Evolutionary conservation across 1,140 invertebrate species (phyloP), one percentile per base, ranked within the genome.

Genomic region (Eurosta solidaginis): DNA sequence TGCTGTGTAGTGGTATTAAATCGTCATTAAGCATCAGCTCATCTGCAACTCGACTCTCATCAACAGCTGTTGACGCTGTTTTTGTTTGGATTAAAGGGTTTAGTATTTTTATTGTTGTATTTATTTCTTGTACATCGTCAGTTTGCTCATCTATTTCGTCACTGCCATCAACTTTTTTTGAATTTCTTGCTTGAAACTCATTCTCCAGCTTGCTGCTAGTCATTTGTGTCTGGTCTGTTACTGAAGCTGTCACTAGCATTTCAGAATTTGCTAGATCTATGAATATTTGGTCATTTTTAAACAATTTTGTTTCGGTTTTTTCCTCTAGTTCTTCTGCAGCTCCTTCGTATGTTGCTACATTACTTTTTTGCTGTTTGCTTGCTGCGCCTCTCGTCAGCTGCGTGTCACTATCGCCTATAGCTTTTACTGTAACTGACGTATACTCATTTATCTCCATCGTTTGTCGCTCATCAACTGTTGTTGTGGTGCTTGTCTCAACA

Each of bases 21-120:
- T 78, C 78, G 74, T 87, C 85, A 78, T 78, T 86, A 76, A 87
- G 79, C 85, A 87, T 87, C 22, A 82, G 45, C 76, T 84, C 82
- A n/a, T 80, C 78, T 17, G 20, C 42, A 63, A n/a, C 25, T n/a
- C 40, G 42, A 22, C 33, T 47, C 25, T 59, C 45, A 68, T 77
- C 44, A 49, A 22, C 25, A 63, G 14, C 52, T 77, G 54, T 68
- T 44, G 36, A 77, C 22, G 76, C 9, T 22, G 0, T 45, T 54
- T 76, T 74, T 47, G 44, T 2, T 27, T 74, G 22, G 25, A 12
- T 74, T 74, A 47, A 47, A 74, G 27, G 22, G 22, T 20, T 33
- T 47, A 7, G 7, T 14, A 4, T 47, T 9, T 7, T 33, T 63
- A 47, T 50, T 77, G 45, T 54, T 22, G 49, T 29, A 74, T 42